phyloP scores from a whole-genome alignment of 2,888 invertebrate species.

The Tanaodytes sp. region DNA sequence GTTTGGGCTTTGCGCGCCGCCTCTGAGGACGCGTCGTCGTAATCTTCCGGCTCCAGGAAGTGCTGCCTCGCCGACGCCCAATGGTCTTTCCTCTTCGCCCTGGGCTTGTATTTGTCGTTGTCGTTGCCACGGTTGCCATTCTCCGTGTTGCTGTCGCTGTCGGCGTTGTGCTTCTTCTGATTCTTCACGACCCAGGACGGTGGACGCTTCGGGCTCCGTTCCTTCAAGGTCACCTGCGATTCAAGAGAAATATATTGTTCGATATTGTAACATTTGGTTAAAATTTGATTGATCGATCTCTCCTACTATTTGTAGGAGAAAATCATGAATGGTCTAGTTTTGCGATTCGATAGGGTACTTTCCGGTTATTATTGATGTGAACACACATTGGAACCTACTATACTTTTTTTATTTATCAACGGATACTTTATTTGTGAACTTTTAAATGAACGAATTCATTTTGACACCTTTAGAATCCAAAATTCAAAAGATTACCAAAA shows the following conservation, averaged over 20 bases:
- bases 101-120: constrained; percentile 63
- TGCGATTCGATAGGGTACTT: no score
- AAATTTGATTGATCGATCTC: no score
- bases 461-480: no score
- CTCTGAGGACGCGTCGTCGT: constrained; percentile 62
- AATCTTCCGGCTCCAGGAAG: constrained; percentile 62
- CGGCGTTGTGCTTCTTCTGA: constrained; percentile 64
- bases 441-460: no score
- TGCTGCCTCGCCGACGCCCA: constrained; percentile 71
- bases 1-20: constrained; percentile 59
- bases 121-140: constrained; percentile 61
- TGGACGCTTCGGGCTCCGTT: constrained; percentile 66
- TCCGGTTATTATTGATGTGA: no score
- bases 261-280: no score
- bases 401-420: no score
- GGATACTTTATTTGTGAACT: no score
- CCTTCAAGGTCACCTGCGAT: constrained; percentile 69
- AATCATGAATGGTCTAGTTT: no score
- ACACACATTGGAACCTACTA: no score
- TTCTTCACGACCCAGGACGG: constrained; percentile 66
- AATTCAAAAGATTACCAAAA: no score
- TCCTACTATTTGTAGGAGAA: no score
- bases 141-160: constrained; percentile 63
- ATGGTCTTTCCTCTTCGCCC: constrained; percentile 67
- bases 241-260: constrained; percentile 2